phyloP scores from a whole-genome alignment of 2,797 vertebrate species.

The Onychomys leucogaster region DNA sequence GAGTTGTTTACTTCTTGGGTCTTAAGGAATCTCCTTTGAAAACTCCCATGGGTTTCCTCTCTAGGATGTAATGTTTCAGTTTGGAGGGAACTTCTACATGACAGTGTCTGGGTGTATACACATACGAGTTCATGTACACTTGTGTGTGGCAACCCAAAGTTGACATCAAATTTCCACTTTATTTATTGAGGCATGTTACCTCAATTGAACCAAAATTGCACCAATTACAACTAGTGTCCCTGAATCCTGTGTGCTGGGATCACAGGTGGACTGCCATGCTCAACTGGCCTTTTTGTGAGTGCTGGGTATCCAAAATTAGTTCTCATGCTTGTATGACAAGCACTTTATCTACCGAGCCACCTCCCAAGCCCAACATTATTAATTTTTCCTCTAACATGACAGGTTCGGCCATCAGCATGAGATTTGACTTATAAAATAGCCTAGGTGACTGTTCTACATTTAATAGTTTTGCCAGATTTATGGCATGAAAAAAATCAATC shows the following conservation, averaged over 20 bases:
- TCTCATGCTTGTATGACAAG: background rate
- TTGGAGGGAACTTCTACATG: background rate
- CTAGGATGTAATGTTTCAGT: background rate
- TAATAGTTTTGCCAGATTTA: slow-evolving; percentile 37
- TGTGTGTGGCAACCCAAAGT: background rate
- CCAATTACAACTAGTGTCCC: background rate
- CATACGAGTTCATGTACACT: background rate
- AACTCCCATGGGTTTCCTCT: background rate
- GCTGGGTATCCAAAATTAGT: background rate
- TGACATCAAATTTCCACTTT: background rate
- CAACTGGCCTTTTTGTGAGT: background rate
- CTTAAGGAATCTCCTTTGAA: background rate
- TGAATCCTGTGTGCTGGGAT: background rate
- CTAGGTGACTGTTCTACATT: slow-evolving; percentile 48
- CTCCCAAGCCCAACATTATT: background rate
- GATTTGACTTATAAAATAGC: slow-evolving; percentile 44
- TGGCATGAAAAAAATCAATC: slow-evolving; percentile 51
- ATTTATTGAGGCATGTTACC: background rate
- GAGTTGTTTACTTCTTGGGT: background rate
- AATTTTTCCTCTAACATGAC: slow-evolving; percentile 32
- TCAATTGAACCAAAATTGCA: background rate
- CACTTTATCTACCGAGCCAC: background rate
- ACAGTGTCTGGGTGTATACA: background rate
- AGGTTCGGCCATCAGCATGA: slow-evolving; percentile 23
- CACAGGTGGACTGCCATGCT: background rate